A percentile compares a stretch with the other conserved stretches of the same genome.
These are phyloP conservation scores for Oreochromis tanganicae DNA, from an alignment of 2,113 vertebrate species.

Conservation along the genomic window DNA sequence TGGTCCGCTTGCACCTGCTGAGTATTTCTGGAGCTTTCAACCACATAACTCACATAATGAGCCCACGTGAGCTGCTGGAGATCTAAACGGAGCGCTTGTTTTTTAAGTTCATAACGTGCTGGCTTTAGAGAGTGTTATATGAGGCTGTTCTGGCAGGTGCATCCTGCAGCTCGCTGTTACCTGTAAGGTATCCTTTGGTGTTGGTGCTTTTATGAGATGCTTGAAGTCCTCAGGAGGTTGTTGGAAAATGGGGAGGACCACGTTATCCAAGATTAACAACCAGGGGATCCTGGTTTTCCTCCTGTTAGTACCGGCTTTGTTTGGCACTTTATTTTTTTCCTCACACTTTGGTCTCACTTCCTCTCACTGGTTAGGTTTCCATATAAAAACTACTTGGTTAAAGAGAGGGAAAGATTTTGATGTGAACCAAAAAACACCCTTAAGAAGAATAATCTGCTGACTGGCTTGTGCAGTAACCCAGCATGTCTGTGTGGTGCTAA, in stretches of 20 bases:
- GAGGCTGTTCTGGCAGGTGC: background rate
- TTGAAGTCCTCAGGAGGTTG: background rate
- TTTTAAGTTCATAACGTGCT: background rate
- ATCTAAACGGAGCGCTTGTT: background rate
- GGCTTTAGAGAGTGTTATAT: accelerated
- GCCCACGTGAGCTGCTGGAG: background rate
- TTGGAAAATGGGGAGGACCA: background rate
- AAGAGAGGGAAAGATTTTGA: accelerated
- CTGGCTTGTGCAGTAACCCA: background rate
- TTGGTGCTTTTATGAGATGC: background rate
- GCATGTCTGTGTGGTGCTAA: background rate
- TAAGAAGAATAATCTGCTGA: background rate
- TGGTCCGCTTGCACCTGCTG: background rate
- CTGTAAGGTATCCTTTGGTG: background rate
- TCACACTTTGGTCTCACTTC: background rate
- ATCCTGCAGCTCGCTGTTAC: accelerated
- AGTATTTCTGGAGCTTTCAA: background rate
- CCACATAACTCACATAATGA: background rate
- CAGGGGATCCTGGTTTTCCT: background rate
- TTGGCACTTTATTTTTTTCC: background rate
- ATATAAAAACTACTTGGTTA: background rate
- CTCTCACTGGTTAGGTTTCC: background rate
- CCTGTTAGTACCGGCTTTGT: background rate
- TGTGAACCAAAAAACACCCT: background rate
- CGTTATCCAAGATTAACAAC: background rate